Conservation (phyloP, 2,888 invertebrate species). For the Papilio protenor region DNA sequence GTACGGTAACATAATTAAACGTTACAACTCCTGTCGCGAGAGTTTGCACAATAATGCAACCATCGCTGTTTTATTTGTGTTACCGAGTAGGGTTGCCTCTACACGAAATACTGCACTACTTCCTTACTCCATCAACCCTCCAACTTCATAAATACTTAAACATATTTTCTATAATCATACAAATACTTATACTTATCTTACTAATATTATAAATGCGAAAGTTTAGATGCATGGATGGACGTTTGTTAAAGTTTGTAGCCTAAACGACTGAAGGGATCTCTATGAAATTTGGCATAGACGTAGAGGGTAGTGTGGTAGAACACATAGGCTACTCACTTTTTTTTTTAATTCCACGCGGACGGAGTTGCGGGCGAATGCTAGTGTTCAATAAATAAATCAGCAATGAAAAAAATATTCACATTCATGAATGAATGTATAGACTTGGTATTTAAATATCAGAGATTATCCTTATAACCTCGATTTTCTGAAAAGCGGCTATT, state of each 20-base stretch:
- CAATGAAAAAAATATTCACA: too few species aligned
- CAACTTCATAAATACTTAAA: background rate
- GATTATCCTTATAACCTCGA: background rate
- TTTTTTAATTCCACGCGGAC: too few species aligned
- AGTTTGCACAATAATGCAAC: conserved; percentile 45
- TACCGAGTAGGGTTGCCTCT: conserved; percentile 23
- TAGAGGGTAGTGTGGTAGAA: too few species aligned
- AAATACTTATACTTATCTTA: too few species aligned
- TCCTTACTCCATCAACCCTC: background rate
- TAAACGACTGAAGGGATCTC: too few species aligned
- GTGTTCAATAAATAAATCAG: too few species aligned
- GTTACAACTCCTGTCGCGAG: conserved; percentile 53
- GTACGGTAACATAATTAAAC: conserved; percentile 55
- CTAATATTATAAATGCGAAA: too few species aligned
- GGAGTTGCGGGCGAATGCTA: too few species aligned
- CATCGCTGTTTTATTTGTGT: conserved; percentile 37
- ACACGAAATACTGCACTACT: conserved; percentile 42
- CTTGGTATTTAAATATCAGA: background rate
- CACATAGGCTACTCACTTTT: too few species aligned
- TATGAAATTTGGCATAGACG: too few species aligned
- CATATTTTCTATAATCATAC: background rate
- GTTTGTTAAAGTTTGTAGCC: too few species aligned
- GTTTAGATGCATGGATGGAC: too few species aligned
- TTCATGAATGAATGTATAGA: background rate
- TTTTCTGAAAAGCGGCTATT: conserved; percentile 30